Evolutionary conservation across 2,113 vertebrate genomes (phyloP).

Genomic region (Strigops habroptila): DNA sequence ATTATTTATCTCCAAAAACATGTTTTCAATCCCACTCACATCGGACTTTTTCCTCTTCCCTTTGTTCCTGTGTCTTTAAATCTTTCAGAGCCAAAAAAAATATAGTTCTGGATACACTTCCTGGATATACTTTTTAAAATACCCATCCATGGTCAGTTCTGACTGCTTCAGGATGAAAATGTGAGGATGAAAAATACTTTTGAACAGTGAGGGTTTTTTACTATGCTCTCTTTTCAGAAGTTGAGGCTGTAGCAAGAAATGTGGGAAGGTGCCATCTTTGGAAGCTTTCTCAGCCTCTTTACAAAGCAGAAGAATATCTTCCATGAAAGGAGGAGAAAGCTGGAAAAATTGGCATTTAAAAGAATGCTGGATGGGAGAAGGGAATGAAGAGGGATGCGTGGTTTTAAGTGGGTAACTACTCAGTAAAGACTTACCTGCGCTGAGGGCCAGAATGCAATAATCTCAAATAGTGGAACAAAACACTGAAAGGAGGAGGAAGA

Average conservation of each 20-base stretch:
- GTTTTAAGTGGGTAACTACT: neutral
- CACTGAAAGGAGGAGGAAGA: neutral
- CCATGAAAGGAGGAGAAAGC: neutral
- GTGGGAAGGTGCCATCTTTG: neutral
- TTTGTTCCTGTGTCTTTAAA: constrained; percentile 30
- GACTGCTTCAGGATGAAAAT: neutral
- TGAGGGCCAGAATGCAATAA: neutral
- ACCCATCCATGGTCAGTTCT: neutral
- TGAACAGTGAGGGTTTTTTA: neutral
- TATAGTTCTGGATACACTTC: neutral
- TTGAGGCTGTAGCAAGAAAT: neutral
- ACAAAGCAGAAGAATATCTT: neutral
- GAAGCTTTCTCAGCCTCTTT: neutral
- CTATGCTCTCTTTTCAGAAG: neutral
- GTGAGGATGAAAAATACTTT: neutral
- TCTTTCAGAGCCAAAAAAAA: neutral
- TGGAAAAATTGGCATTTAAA: neutral
- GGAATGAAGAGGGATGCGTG: neutral
- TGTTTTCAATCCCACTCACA: neutral
- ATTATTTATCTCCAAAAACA: constrained; percentile 53
- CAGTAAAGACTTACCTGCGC: neutral
- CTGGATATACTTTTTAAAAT: neutral
- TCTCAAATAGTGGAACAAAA: neutral
- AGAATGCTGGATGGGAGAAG: neutral
- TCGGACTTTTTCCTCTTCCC: neutral